Evolutionary conservation across 2,797 vertebrate genomes (phyloP).

Genomic region (Helarctos malayanus): DNA sequence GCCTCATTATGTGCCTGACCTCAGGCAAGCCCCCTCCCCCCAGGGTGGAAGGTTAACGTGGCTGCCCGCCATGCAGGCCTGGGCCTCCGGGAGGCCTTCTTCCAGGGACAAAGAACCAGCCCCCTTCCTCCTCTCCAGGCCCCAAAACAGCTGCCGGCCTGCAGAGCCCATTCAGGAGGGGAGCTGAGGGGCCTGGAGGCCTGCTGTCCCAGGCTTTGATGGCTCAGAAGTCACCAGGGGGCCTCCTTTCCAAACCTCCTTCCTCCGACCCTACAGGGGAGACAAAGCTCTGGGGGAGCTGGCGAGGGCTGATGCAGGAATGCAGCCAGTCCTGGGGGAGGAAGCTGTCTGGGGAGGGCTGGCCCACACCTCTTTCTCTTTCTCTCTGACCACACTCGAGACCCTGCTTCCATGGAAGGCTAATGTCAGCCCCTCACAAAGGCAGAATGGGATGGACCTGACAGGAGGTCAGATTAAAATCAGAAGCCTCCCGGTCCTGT

Average conservation of each 20-base stretch:
- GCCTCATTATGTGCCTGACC: conserved; percentile 86
- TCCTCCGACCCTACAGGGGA: conserved; percentile 29
- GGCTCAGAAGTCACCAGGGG: conserved; percentile 72
- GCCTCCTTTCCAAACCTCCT: conserved; percentile 61
- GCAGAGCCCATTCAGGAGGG: conserved; percentile 70
- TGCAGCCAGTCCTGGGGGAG: neutral
- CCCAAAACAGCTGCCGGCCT: conserved; percentile 80
- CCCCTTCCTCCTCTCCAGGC: conserved; percentile 72
- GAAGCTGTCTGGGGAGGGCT: neutral
- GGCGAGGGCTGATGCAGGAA: neutral
- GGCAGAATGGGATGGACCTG: neutral
- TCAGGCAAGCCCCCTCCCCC: conserved; percentile 78
- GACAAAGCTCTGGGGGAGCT: conserved; percentile 60
- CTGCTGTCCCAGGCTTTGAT: conserved; percentile 67
- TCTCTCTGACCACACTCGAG: neutral
- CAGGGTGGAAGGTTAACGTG: conserved; percentile 82
- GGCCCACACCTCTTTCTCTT: neutral
- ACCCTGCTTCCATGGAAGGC: neutral
- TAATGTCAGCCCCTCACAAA: neutral
- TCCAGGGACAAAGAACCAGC: conserved; percentile 80
- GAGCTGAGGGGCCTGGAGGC: conserved; percentile 51
- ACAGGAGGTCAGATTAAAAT: neutral
- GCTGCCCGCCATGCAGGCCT: conserved; percentile 71
- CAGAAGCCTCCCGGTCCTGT: neutral
- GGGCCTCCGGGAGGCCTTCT: conserved; percentile 81